These are phyloP conservation scores for Drosophila monieri DNA, from an alignment of 2,888 invertebrate species.

Conservation along the genomic window DNA sequence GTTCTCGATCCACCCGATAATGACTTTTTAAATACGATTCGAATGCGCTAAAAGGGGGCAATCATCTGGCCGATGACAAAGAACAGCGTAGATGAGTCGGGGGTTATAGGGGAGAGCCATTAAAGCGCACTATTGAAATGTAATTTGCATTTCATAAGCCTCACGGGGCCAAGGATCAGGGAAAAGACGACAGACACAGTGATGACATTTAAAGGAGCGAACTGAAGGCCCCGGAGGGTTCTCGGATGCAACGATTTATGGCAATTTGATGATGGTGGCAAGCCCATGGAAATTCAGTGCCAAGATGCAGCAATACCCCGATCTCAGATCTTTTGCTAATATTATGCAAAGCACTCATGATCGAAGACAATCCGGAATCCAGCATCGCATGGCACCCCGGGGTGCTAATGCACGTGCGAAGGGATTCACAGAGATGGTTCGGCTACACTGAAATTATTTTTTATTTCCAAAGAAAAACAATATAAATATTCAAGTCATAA, in stretches of 20 bases:
- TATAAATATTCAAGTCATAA: too few species aligned
- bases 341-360: conserved; percentile 70
- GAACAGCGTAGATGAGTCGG: conserved; percentile 23
- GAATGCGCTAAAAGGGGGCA: conserved; percentile 71
- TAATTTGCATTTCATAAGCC: conserved; percentile 76
- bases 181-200: conserved; percentile 19
- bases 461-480: conserved; percentile 1
- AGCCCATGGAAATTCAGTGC: conserved; percentile 19
- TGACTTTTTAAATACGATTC: conserved; percentile 76
- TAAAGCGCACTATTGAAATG: conserved; percentile 68
- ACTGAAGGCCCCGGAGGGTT: conserved; percentile 42
- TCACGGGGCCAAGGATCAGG: conserved; percentile 38
- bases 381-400: conserved; percentile 50
- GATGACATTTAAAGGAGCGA: conserved; percentile 58
- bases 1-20: conserved; percentile 55
- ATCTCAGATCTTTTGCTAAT: conserved; percentile 52
- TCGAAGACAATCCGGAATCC: conserved; percentile 55
- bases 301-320: conserved; percentile 56
- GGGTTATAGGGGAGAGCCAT: conserved; percentile 14
- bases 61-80: conserved; percentile 56
- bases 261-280: conserved; percentile 74
- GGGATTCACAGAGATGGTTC: conserved; percentile 56
- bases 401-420: conserved; percentile 64
- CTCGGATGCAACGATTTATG: conserved; percentile 69
- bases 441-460: not conserved